phyloP scores from a whole-genome alignment of 2,888 invertebrate species.

The Anarsia innoxiella region DNA sequence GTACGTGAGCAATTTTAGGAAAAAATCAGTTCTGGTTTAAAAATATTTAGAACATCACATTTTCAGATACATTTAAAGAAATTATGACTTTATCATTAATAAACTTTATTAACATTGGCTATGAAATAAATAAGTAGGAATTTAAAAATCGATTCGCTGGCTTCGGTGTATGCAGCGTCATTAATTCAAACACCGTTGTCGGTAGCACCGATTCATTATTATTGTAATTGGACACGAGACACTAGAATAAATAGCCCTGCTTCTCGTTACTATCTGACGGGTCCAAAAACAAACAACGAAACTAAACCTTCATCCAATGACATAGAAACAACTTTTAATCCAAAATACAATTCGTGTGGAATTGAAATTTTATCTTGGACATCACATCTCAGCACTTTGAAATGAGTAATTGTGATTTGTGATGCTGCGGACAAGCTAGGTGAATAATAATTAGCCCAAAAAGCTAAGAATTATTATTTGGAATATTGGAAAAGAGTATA shows the following conservation, averaged over 20 bases:
- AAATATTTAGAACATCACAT: too few species aligned
- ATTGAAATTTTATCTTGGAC: conserved; percentile 2
- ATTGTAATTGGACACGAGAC: conserved; percentile 56
- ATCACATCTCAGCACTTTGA: not conserved
- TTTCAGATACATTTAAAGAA: too few species aligned
- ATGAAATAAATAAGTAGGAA: too few species aligned
- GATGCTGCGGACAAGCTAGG: too few species aligned
- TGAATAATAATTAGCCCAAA: too few species aligned
- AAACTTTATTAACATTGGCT: too few species aligned
- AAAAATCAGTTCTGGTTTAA: too few species aligned
- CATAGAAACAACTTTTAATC: not conserved
- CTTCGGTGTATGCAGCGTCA: conserved; percentile 29
- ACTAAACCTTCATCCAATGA: not conserved
- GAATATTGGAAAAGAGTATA: too few species aligned
- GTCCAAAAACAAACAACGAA: not conserved
- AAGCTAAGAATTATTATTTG: too few species aligned
- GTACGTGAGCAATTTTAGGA: too few species aligned
- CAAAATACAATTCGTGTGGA: not conserved
- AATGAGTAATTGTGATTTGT: conserved; percentile 12
- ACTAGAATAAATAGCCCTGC: conserved; percentile 43
- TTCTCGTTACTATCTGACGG: conserved; percentile 34
- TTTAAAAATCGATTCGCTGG: too few species aligned
- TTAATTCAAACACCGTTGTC: conserved; percentile 37
- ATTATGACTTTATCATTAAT: too few species aligned
- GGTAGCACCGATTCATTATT: conserved; percentile 49